phyloP scores from a whole-genome alignment of 92 coral and sea anemone genomes.

The Micromussa lordhowensis region DNA sequence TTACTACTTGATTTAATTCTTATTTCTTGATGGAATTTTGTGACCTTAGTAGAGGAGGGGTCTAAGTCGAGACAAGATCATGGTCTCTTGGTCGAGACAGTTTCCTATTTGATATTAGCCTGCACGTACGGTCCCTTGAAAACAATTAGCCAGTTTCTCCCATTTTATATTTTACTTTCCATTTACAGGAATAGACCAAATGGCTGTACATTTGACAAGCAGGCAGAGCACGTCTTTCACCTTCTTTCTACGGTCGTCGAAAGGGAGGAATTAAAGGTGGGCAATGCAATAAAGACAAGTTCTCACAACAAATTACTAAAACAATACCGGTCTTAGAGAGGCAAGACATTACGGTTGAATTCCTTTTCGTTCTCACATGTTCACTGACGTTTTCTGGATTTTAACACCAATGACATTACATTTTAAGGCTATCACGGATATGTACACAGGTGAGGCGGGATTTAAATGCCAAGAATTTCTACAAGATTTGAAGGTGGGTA shows the following conservation, averaged over 20 bases:
- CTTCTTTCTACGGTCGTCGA: neutral
- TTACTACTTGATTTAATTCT: too few species aligned
- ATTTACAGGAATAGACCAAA: neutral
- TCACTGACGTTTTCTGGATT: neutral
- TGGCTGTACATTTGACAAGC: neutral
- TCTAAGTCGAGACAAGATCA: too few species aligned
- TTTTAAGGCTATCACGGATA: constrained; percentile 30
- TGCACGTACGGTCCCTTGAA: neutral
- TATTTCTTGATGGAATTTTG: too few species aligned
- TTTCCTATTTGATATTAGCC: too few species aligned
- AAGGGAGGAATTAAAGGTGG: constrained; percentile 11
- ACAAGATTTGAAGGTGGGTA: constrained; percentile 40
- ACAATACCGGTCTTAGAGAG: neutral
- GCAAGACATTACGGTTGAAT: neutral
- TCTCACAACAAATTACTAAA: neutral
- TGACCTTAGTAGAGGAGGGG: too few species aligned
- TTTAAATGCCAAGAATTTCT: constrained; percentile 45
- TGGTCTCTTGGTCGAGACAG: too few species aligned
- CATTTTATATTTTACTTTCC: neutral
- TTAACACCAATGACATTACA: neutral
- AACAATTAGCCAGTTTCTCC: neutral
- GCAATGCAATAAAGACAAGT: too few species aligned
- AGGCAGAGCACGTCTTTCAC: constrained; percentile 14
- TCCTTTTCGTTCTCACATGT: too few species aligned
- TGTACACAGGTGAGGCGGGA: constrained; percentile 51